Evolutionary conservation across 2,888 invertebrate species (phyloP), one percentile per base, ranked within the genome.

Genomic region (Pristionchus mayeri): DNA sequence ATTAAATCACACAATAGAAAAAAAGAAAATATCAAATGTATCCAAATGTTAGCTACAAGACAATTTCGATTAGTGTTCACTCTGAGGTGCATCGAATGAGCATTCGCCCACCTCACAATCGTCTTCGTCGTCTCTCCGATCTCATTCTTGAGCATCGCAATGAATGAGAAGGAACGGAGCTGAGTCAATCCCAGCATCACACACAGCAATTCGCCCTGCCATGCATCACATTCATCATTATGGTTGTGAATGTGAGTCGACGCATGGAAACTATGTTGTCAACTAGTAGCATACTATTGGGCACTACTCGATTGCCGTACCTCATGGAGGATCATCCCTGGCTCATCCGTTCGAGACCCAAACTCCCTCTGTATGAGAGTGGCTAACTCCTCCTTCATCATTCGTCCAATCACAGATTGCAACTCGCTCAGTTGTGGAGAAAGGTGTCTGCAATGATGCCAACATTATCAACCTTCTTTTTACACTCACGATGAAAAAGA

Each of bases 371-470:
- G 96, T 82, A 97, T 95, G 93, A 97, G 96, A 89, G 96, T 95
- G 92, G 96, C 96, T 93, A 98, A 98, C 93, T 99, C 99, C 84
- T 96, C 96, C 87, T 96, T 96, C 89, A 99, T 95, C 97, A 99
- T 97, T 94, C 97, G 97, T 93, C 98, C 97, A 89, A 99, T 98
- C 30, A 98, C 95, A 92, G 96, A 95, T 92, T 97, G 96, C 95
- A 98, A 96, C 94, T 99, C 99, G 86, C 96, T 96, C 82, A 99
- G 94, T 93, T 99, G 98, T 85, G 97, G 97, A 85, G 97, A 96
- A 86, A 99, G 94, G 94, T 99, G 97, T 90, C 98, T 95, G 93
- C 48, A 92, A 85, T 27, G 54, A 57, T 21, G 6, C 13, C 44
- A 44, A 13, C 44, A 44, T 6, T 13, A 44, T 9, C 44, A 9